These are phyloP conservation scores for Sycobia sp. DNA, from an alignment of 1,140 invertebrate species.

Conservation along the genomic window DNA sequence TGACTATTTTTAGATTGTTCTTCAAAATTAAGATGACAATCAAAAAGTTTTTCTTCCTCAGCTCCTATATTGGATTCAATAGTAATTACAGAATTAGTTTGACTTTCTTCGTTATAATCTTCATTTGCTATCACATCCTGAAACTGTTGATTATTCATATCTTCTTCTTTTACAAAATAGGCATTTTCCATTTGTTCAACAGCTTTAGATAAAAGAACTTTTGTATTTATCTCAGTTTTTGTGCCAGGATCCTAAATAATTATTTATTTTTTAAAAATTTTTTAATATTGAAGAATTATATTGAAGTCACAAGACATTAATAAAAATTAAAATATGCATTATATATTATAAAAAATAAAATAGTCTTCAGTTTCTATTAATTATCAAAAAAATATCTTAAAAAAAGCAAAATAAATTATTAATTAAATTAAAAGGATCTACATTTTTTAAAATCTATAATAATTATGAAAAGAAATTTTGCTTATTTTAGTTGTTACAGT, in stretches of 20 bases:
- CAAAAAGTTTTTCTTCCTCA: conserved; percentile 53
- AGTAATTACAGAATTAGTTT: conserved; percentile 37
- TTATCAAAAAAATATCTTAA: conserved; percentile 13
- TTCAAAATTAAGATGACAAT: conserved; percentile 52
- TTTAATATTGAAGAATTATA: too few relatives aligned
- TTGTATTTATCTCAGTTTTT: conserved; percentile 51
- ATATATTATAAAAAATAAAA: neutral
- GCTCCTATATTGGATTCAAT: conserved; percentile 40
- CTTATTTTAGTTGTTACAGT: too few relatives aligned
- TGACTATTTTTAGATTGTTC: conserved; percentile 16
- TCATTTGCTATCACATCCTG: conserved; percentile 33
- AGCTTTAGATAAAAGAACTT: conserved; percentile 44
- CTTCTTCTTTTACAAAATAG: conserved; percentile 55
- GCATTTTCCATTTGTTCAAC: conserved; percentile 38
- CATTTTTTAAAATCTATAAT: too few relatives aligned
- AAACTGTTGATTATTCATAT: conserved; percentile 34
- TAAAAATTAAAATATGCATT: neutral
- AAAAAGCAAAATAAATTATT: neutral
- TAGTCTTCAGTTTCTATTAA: neutral
- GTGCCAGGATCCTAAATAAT: conserved; percentile 51
- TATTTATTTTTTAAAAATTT: neutral
- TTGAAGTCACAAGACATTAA: too few relatives aligned
- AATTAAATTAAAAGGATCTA: too few relatives aligned
- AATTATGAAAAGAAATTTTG: too few relatives aligned
- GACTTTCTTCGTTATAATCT: conserved; percentile 38